Conservation (phyloP, 2,797 vertebrate genomes). For the Trachurus trachurus region DNA sequence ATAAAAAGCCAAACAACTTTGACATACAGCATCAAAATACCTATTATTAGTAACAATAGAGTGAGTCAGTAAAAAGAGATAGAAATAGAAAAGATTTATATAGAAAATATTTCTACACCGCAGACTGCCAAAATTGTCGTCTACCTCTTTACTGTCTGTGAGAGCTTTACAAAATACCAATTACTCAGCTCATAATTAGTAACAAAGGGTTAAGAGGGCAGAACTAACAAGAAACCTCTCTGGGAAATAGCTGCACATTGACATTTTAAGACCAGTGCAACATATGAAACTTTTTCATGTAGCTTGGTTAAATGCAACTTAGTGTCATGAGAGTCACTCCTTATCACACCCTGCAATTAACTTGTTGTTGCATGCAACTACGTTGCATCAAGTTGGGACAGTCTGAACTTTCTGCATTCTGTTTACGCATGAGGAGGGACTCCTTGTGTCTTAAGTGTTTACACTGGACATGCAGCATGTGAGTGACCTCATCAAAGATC, state of each 20-base stretch:
- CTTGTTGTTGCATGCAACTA: constrained; percentile 51
- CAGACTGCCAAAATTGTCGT: constrained; percentile 1
- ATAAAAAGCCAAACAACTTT: neutral
- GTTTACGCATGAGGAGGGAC: constrained; percentile 18
- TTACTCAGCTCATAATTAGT: constrained; percentile 34
- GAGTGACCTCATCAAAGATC: constrained; percentile 2
- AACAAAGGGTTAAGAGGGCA: constrained; percentile 30
- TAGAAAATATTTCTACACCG: neutral
- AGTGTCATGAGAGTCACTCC: constrained; percentile 27
- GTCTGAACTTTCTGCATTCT: constrained; percentile 17
- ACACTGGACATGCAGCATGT: neutral
- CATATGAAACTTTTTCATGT: constrained; percentile 22
- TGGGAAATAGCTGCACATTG: constrained; percentile 15
- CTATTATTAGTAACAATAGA: neutral
- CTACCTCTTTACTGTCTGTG: neutral
- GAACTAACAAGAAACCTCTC: constrained; percentile 8
- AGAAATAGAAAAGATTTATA: neutral
- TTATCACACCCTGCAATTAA: constrained; percentile 63
- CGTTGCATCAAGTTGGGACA: constrained; percentile 25
- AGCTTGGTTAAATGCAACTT: constrained; percentile 31
- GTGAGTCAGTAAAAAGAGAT: neutral
- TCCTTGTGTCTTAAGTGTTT: constrained; percentile 7
- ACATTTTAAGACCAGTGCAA: constrained; percentile 3
- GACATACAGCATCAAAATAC: neutral
- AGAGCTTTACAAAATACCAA: constrained; percentile 14